These are phyloP conservation scores for Cydia pomonella DNA, from an alignment of 1,140 invertebrate genomes.

Conservation along the genomic window DNA sequence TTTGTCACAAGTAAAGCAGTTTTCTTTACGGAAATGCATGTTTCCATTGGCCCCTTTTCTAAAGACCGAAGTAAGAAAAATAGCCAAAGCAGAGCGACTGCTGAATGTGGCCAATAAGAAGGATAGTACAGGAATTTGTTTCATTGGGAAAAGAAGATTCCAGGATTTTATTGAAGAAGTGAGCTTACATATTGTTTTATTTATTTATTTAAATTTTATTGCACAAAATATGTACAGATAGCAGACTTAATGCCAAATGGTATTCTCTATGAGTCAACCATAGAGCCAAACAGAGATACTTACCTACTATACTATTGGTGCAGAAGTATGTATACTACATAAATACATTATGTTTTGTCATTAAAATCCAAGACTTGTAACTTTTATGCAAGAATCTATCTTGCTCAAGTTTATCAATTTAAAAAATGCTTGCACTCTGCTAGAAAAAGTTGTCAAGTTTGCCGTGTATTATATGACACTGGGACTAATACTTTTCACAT, in stretches of 20 bases:
- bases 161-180: conserved; percentile 89
- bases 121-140: conserved; percentile 98
- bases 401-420: no score
- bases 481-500: no score
- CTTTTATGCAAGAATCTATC: not conserved
- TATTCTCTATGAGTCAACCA: no score
- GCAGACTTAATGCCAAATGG: no score
- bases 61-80: conserved; percentile 90
- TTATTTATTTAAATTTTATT: no score
- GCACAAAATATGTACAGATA: no score
- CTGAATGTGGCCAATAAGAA: conserved; percentile 89
- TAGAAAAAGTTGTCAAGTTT: no score
- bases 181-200: conserved; percentile 37
- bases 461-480: no score
- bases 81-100: conserved; percentile 88
- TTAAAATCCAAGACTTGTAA: not conserved
- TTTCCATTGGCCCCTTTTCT: conserved; percentile 92
- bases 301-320: no score
- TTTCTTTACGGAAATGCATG: conserved; percentile 89
- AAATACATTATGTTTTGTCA: not conserved
- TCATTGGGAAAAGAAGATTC: conserved; percentile 93
- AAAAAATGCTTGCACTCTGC: no score
- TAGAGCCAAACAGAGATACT: no score
- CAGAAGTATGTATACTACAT: no score
- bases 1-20: conserved; percentile 90